Percentiles rank a stretch among this genome's conserved stretches.
These are phyloP conservation scores for Apotomis turbidana DNA, from an alignment of 2,888 invertebrate genomes.

Conservation along the genomic window DNA sequence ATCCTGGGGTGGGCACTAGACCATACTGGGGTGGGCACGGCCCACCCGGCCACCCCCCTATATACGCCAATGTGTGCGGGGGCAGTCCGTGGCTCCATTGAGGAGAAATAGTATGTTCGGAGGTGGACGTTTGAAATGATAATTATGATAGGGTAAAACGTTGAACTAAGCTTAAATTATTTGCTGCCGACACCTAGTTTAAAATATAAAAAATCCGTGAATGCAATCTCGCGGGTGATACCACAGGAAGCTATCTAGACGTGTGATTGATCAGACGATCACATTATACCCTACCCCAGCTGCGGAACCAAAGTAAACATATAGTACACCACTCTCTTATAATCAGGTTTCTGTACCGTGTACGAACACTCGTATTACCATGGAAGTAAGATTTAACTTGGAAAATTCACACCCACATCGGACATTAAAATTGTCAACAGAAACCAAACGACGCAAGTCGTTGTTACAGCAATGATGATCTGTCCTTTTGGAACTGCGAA, in stretches of 20 bases:
- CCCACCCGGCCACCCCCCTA: too few relatives aligned
- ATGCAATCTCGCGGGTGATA: slow-evolving; percentile 4
- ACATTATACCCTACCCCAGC: slow-evolving; percentile 9
- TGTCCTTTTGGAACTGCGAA: slow-evolving; percentile 5
- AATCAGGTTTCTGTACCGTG: slow-evolving; percentile 3
- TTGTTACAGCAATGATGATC: neutral
- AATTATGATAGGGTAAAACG: too few relatives aligned
- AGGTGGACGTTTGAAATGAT: too few relatives aligned
- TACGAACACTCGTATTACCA: neutral
- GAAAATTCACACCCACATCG: neutral
- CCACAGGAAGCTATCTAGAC: slow-evolving; percentile 13
- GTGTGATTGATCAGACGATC: slow-evolving; percentile 15
- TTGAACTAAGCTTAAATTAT: too few relatives aligned
- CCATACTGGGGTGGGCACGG: too few relatives aligned
- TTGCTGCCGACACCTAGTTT: too few relatives aligned
- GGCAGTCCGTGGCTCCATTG: too few relatives aligned
- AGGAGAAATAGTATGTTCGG: too few relatives aligned
- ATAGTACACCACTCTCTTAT: slow-evolving; percentile 15
- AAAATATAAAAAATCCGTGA: neutral
- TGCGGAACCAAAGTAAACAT: neutral
- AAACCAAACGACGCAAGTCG: neutral
- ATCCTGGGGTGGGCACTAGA: too few relatives aligned
- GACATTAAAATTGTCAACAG: neutral
- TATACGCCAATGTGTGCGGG: too few relatives aligned
- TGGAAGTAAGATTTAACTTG: slow-evolving; percentile 1